These are phyloP conservation scores for Abscondita cerata DNA, from an alignment of 2,888 invertebrate species.

Conservation along the genomic window DNA sequence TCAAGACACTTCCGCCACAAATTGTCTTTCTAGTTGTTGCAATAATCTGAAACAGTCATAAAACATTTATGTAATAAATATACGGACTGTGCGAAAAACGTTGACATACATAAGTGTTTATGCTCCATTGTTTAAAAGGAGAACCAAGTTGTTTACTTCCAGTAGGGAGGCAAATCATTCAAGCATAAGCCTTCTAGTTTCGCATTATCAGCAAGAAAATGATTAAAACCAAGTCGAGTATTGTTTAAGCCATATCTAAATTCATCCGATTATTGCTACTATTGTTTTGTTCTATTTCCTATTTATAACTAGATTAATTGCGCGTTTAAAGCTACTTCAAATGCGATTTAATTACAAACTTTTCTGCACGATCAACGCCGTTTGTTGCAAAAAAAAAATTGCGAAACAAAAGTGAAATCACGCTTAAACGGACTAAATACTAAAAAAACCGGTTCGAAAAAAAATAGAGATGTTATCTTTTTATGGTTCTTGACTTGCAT, in stretches of 20 bases:
- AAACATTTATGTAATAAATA: neutral
- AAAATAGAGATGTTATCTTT: slow-evolving; percentile 27
- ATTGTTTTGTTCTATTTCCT: slow-evolving; percentile 3
- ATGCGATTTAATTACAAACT: no score
- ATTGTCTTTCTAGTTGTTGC: no score
- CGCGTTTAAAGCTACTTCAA: neutral
- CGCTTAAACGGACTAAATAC: slow-evolving; percentile 25
- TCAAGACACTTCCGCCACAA: no score
- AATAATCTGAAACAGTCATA: neutral
- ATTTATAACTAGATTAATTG: neutral
- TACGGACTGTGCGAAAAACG: neutral
- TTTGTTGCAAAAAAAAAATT: slow-evolving; percentile 3
- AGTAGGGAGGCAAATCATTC: neutral
- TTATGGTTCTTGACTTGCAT: slow-evolving; percentile 3
- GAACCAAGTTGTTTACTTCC: slow-evolving; percentile 2
- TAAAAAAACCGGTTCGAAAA: slow-evolving; percentile 20
- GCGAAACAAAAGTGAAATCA: slow-evolving; percentile 33
- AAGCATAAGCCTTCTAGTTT: neutral
- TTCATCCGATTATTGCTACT: slow-evolving; percentile 5
- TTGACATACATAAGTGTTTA: neutral
- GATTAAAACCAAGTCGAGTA: slow-evolving; percentile 1
- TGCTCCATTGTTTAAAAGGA: slow-evolving; percentile 6
- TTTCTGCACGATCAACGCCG: neutral
- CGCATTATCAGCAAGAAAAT: slow-evolving; percentile 8
- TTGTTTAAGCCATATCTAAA: neutral